Percentiles rank a stretch among this genome's conserved stretches.
phyloP scores from a whole-genome alignment of 2,113 vertebrate species.

The Sceloporus undulatus region DNA sequence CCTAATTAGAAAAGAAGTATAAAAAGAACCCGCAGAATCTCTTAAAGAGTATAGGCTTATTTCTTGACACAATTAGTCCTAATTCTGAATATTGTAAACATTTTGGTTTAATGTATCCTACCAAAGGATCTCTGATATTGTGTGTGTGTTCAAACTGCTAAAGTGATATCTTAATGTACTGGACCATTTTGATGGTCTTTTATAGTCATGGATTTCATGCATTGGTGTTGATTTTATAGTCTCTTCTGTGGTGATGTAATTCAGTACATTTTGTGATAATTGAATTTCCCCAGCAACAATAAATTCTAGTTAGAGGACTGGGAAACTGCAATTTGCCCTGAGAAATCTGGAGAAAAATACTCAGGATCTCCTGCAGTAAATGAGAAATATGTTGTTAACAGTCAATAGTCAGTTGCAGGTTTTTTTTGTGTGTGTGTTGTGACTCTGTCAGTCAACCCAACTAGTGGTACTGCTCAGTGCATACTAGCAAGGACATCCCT shows the following conservation, averaged over 20 bases:
- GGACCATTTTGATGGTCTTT: neutral
- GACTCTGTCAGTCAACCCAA: no score
- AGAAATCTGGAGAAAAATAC: neutral
- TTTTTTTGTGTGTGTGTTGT: neutral
- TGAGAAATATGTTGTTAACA: neutral
- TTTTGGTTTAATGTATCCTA: no score
- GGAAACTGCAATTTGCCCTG: neutral
- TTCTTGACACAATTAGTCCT: neutral
- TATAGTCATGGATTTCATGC: neutral
- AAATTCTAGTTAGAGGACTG: neutral
- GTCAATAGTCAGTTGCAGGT: no score
- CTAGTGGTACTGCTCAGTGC: neutral
- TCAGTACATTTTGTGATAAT: neutral
- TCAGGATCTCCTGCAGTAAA: neutral
- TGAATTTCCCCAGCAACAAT: constrained; percentile 5
- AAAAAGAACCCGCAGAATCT: neutral
- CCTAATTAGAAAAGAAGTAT: neutral
- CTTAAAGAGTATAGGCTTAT: neutral
- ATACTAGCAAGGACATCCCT: constrained; percentile 2
- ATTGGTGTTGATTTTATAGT: neutral
- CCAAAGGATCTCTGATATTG: no score
- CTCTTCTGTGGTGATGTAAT: neutral
- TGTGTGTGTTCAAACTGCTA: neutral
- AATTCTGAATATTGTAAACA: neutral
- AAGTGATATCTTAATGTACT: neutral